phyloP scores from a whole-genome alignment of 2,113 vertebrate genomes.

The Dermatemys mawii region DNA sequence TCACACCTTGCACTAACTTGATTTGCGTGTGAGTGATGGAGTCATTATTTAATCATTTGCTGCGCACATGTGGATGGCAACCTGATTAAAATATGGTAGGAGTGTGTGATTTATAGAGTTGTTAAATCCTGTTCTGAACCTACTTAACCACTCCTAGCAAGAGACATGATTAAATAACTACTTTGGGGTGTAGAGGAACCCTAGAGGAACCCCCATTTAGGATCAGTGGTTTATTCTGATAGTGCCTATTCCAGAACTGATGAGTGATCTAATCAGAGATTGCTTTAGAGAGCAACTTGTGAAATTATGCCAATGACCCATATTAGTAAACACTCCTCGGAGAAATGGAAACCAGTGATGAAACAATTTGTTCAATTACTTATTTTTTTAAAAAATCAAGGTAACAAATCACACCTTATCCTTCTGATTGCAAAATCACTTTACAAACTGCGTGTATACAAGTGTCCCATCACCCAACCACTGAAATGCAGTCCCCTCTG shows the following conservation, averaged over 20 bases:
- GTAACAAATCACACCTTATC: background rate
- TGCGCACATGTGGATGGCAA: background rate
- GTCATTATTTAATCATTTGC: background rate
- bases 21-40: background rate
- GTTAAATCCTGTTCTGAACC: background rate
- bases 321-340: background rate
- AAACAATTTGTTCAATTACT: background rate
- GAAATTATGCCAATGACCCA: conserved; percentile 15
- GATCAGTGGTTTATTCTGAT: background rate
- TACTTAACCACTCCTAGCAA: background rate
- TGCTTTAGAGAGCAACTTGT: background rate
- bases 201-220: background rate
- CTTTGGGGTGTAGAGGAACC: background rate
- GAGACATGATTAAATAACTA: background rate
- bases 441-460: background rate
- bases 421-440: background rate
- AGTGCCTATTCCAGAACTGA: background rate
- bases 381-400: background rate
- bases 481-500: background rate
- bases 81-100: background rate
- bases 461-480: background rate
- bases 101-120: background rate
- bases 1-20: background rate
- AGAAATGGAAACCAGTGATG: background rate
- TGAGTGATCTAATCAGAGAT: background rate